These are phyloP conservation scores for Empidonax traillii DNA, from an alignment of 2,113 vertebrate genomes.

Conservation along the genomic window DNA sequence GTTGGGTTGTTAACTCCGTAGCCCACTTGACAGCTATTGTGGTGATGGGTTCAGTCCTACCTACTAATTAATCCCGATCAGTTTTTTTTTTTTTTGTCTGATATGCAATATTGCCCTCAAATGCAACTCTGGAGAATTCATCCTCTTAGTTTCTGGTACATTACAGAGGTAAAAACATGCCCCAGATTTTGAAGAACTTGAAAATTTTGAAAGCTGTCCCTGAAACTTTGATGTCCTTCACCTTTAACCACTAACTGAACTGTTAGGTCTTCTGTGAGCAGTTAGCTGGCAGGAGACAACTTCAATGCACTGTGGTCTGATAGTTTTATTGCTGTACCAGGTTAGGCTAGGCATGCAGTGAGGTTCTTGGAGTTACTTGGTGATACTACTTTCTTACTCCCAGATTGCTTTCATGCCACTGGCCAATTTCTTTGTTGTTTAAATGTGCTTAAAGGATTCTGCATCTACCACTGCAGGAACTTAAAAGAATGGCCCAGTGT, in stretches of 20 bases:
- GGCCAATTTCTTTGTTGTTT: background rate
- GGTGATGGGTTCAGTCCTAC: background rate
- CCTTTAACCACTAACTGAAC: background rate
- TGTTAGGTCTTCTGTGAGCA: background rate
- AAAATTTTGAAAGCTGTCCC: background rate
- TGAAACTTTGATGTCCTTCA: background rate
- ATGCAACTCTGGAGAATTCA: background rate
- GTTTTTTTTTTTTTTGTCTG: background rate
- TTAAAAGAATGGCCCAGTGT: background rate
- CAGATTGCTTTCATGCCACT: background rate
- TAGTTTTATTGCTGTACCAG: background rate
- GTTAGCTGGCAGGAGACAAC: background rate
- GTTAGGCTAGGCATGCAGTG: fast-evolving
- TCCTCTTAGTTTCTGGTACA: background rate
- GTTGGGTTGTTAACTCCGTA: background rate
- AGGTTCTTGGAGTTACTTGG: background rate
- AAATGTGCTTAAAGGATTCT: background rate
- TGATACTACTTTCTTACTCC: background rate
- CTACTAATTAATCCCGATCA: background rate
- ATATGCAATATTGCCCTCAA: background rate
- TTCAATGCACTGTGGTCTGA: background rate
- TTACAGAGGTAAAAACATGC: background rate
- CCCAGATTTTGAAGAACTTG: background rate
- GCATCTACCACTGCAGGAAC: background rate
- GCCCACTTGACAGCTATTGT: background rate